Evolutionary conservation across 2,888 invertebrate species (phyloP).

Genomic region (Drosophila pegasa): DNA sequence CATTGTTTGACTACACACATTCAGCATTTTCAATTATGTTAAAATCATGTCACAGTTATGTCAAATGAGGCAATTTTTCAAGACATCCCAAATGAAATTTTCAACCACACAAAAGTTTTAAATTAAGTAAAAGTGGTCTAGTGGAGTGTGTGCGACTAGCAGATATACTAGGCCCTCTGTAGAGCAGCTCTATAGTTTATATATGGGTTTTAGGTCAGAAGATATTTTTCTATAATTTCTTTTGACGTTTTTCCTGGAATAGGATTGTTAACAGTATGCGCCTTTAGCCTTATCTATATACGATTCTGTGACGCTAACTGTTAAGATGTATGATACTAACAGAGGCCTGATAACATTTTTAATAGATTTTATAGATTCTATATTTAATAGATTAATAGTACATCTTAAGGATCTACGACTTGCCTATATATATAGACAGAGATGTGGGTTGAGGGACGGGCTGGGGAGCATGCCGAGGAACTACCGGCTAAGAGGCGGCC

Average conservation of each 20-base stretch:
- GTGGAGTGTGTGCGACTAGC: background rate
- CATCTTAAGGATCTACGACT: too few species aligned
- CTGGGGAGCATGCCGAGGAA: too few species aligned
- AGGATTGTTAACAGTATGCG: background rate
- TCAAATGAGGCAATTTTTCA: slow-evolving; percentile 4
- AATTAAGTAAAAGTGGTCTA: background rate
- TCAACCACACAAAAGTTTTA: background rate
- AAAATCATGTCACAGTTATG: slow-evolving; percentile 14
- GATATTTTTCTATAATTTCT: background rate
- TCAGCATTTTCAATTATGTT: slow-evolving; percentile 19
- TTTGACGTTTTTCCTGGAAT: background rate
- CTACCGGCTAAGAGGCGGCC: too few species aligned
- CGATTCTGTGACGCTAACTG: too few species aligned
- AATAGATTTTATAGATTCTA: too few species aligned
- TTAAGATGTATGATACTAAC: background rate
- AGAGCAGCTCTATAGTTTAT: background rate
- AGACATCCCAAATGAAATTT: background rate
- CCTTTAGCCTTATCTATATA: too few species aligned
- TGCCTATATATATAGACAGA: too few species aligned
- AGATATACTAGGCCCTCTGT: background rate
- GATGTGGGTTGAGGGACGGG: too few species aligned
- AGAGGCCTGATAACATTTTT: too few species aligned
- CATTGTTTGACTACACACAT: background rate
- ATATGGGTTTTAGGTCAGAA: background rate
- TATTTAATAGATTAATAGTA: too few species aligned